A percentile compares a stretch with the other conserved stretches of the same genome.
Conservation (phyloP, 2,888 invertebrate genomes). For the Pammene fasciana region DNA sequence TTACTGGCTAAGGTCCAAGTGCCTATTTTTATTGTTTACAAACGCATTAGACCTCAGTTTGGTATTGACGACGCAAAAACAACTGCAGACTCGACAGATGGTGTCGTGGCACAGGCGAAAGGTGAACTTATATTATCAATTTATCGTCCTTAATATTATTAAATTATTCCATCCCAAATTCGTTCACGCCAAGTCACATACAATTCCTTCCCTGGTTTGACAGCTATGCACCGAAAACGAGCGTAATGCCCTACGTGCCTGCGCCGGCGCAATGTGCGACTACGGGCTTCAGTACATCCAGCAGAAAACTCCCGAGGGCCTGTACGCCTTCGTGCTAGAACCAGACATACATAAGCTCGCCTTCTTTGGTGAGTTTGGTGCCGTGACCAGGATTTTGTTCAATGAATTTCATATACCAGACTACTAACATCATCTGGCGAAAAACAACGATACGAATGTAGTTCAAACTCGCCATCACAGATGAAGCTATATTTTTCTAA, state of each 20-base stretch:
- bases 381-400: background rate
- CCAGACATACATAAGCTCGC: conserved; percentile 90
- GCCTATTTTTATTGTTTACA: too few relatives aligned
- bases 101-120: too few relatives aligned
- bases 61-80: too few relatives aligned
- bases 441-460: background rate
- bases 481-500: background rate
- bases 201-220: background rate
- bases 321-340: conserved; percentile 87
- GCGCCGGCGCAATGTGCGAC: conserved; percentile 93
- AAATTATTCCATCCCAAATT: too few relatives aligned
- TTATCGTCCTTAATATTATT: too few relatives aligned
- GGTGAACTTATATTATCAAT: too few relatives aligned
- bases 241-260: conserved; percentile 85
- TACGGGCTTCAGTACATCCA: conserved; percentile 94
- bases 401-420: background rate
- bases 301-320: conserved; percentile 89
- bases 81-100: too few relatives aligned
- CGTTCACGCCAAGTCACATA: too few relatives aligned
- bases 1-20: too few relatives aligned
- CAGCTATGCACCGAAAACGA: conserved; percentile 90
- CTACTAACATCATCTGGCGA: background rate
- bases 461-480: background rate
- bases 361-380: conserved; percentile 63
- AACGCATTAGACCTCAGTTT: too few relatives aligned